Evolutionary conservation across 2,113 vertebrate genomes (phyloP).

Genomic region (Pteronura brasiliensis): DNA sequence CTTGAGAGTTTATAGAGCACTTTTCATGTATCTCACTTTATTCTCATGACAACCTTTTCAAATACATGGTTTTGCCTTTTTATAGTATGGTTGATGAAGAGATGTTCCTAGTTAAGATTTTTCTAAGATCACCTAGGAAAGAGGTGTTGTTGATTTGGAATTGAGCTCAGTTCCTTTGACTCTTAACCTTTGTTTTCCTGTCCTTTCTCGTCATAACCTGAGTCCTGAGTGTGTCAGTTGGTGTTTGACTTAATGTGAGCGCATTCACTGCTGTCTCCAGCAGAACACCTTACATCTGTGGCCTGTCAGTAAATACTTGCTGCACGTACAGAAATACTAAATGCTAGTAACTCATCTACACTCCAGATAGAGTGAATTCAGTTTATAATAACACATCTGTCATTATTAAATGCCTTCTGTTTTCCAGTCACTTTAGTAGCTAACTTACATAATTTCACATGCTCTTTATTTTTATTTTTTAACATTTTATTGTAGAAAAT

Average conservation of each 20-base stretch:
- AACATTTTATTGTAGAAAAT: not conserved
- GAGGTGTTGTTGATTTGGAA: not conserved
- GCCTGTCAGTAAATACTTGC: not conserved
- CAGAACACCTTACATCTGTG: not conserved
- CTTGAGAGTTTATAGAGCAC: not conserved
- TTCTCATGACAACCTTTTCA: not conserved
- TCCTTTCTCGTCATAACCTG: not conserved
- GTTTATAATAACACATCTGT: not conserved
- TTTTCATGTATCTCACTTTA: not conserved
- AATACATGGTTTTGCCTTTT: not conserved
- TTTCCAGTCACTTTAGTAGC: not conserved
- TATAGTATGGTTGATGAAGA: not conserved
- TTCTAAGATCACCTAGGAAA: not conserved
- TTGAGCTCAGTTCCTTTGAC: not conserved
- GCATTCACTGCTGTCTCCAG: not conserved
- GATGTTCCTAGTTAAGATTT: not conserved
- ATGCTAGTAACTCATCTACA: not conserved
- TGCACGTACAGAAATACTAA: not conserved
- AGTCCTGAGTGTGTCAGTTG: not conserved
- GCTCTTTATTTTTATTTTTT: not conserved
- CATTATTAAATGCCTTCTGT: not conserved
- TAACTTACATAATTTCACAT: not conserved
- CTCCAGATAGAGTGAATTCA: not conserved
- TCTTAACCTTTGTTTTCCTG: not conserved
- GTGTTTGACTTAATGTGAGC: not conserved